Conservation (phyloP, 2,888 invertebrate genomes). For the Watsonalla binaria region DNA sequence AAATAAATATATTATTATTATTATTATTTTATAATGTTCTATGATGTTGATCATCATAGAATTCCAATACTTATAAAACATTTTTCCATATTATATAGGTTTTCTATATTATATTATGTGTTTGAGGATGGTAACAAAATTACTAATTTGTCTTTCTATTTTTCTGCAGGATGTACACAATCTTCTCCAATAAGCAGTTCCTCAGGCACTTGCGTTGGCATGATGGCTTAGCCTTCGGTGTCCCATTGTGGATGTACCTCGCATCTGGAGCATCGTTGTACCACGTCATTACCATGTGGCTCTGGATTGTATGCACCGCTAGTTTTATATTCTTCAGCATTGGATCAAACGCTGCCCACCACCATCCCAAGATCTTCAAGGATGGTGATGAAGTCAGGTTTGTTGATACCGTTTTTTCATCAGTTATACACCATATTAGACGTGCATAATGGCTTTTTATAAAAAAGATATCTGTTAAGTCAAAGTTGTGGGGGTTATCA, state of each 20-base stretch:
- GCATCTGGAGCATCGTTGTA: slow-evolving; percentile 43
- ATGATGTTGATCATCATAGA: too few relatives aligned
- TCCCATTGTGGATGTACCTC: slow-evolving; percentile 66
- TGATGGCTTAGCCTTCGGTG: slow-evolving; percentile 46
- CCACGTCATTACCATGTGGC: slow-evolving; percentile 72
- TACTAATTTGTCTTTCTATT: slow-evolving; percentile 1
- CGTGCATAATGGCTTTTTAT: too few relatives aligned
- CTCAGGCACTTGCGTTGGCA: slow-evolving; percentile 54
- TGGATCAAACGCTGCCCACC: slow-evolving; percentile 88
- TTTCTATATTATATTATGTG: neutral
- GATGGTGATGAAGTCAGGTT: slow-evolving; percentile 86
- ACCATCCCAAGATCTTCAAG: slow-evolving; percentile 88
- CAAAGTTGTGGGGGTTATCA: too few relatives aligned
- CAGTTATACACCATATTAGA: too few relatives aligned
- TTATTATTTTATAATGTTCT: too few relatives aligned
- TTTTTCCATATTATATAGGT: too few relatives aligned
- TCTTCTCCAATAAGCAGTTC: slow-evolving; percentile 42
- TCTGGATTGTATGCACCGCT: slow-evolving; percentile 72
- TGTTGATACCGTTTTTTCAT: slow-evolving; percentile 7
- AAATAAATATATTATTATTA: too few relatives aligned
- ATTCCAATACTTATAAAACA: too few relatives aligned
- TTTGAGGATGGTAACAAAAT: neutral
- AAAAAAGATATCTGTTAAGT: too few relatives aligned
- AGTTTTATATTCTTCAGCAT: slow-evolving; percentile 82
- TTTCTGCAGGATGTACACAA: slow-evolving; percentile 36